Conservation (phyloP, 1,140 invertebrate genomes). For the Ylistrum balloti region DNA sequence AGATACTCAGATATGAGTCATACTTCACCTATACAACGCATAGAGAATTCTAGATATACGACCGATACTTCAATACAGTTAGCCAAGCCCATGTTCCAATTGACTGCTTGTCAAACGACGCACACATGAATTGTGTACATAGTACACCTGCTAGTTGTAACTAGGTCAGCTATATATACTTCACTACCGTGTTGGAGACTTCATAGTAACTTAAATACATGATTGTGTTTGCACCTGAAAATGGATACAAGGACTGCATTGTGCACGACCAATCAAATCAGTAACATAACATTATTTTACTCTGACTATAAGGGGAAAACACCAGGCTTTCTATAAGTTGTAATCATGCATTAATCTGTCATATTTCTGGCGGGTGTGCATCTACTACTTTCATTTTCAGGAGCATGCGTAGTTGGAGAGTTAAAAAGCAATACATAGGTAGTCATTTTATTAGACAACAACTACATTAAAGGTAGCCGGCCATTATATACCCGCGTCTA, state of each 20-base stretch:
- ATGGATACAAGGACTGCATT: neutral
- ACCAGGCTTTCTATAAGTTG: too few relatives aligned
- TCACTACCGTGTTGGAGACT: neutral
- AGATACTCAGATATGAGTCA: neutral
- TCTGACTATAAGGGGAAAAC: too few relatives aligned
- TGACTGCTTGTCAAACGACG: conserved; percentile 21
- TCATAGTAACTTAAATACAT: neutral
- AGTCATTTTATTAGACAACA: too few relatives aligned
- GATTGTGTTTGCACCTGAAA: neutral
- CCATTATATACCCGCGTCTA: neutral
- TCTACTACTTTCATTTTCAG: conserved; percentile 13
- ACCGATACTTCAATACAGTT: neutral
- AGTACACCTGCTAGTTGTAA: neutral
- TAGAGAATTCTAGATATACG: neutral
- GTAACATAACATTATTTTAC: neutral
- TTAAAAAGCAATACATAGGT: conserved; percentile 21
- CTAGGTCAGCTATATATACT: neutral
- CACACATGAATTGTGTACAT: neutral
- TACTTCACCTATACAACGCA: neutral
- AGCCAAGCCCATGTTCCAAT: conserved; percentile 7
- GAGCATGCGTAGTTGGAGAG: neutral
- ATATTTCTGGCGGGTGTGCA: neutral
- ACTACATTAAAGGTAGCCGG: neutral
- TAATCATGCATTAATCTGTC: neutral
- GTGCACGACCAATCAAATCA: neutral